A percentile compares a stretch with the other conserved stretches of the same genome.
phyloP scores from a whole-genome alignment of 2,888 invertebrate species.

The Boloria selene region DNA sequence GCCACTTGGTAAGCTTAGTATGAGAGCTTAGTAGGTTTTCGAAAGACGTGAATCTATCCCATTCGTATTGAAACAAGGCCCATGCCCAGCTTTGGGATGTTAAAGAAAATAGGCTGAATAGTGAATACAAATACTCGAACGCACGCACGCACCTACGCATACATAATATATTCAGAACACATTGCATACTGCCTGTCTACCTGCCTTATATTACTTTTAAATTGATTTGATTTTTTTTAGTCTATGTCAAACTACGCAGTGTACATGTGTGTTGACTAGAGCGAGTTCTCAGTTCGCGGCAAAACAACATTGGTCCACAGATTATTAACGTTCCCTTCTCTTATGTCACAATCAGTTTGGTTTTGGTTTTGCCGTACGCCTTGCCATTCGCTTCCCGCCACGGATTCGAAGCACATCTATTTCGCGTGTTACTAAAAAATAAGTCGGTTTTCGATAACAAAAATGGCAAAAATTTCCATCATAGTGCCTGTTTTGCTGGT shows the following conservation, averaged over 20 bases:
- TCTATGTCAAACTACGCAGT: slow-evolving; percentile 12
- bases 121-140: too few relatives aligned
- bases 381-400: slow-evolving; percentile 62
- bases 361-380: not conserved
- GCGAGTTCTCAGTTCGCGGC: slow-evolving; percentile 19
- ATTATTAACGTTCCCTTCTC: slow-evolving; percentile 26
- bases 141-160: too few relatives aligned
- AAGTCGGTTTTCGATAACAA: slow-evolving; percentile 48
- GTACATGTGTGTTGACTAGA: not conserved
- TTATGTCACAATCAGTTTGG: slow-evolving; percentile 16
- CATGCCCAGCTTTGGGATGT: too few relatives aligned
- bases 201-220: too few relatives aligned
- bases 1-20: too few relatives aligned
- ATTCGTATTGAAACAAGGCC: too few relatives aligned
- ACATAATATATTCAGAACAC: too few relatives aligned
- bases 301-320: slow-evolving; percentile 20
- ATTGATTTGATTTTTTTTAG: too few relatives aligned
- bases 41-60: too few relatives aligned
- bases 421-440: slow-evolving; percentile 41
- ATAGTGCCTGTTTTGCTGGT: slow-evolving; percentile 69
- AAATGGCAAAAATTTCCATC: slow-evolving; percentile 66
- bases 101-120: too few relatives aligned
- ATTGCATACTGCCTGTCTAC: too few relatives aligned
- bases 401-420: slow-evolving; percentile 53
- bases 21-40: too few relatives aligned